A percentile compares a stretch with the other conserved stretches of the same genome.
These are phyloP conservation scores for Podarcis muralis DNA, from an alignment of 2,113 vertebrate species.

Conservation along the genomic window DNA sequence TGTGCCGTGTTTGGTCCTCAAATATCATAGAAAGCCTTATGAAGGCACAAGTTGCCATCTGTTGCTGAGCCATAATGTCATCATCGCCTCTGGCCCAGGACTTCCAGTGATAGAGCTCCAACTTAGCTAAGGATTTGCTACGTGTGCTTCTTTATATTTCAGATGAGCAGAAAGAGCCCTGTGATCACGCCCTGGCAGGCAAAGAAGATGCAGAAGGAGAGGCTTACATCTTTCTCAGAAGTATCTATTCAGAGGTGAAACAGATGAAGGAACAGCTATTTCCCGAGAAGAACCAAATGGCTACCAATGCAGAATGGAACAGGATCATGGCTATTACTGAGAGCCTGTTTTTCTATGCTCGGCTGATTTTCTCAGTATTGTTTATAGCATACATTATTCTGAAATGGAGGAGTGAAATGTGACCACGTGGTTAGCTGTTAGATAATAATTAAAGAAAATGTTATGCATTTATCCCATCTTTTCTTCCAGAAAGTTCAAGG, in stretches of 20 bases:
- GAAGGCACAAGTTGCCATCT: not conserved
- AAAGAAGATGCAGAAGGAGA: not conserved
- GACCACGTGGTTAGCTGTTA: not conserved
- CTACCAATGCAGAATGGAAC: not conserved
- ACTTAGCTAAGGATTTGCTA: not conserved
- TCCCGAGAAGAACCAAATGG: not conserved
- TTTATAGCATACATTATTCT: not conserved
- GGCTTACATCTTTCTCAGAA: not conserved
- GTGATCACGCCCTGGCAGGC: not conserved
- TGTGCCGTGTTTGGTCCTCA: not conserved
- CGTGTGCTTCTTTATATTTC: not conserved
- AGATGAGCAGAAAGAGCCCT: not conserved
- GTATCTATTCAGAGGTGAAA: not conserved
- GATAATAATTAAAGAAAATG: not conserved
- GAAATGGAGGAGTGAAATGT: not conserved
- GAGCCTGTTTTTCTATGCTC: not conserved
- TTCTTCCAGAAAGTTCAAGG: not conserved
- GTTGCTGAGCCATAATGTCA: not conserved
- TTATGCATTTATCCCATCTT: not conserved
- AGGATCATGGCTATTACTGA: not conserved
- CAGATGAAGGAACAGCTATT: not conserved
- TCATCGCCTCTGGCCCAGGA: not conserved
- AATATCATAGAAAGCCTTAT: not conserved
- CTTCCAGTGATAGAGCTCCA: not conserved
- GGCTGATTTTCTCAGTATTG: not conserved